Conservation (phyloP, 2,113 vertebrate species). For the Caretta caretta region DNA sequence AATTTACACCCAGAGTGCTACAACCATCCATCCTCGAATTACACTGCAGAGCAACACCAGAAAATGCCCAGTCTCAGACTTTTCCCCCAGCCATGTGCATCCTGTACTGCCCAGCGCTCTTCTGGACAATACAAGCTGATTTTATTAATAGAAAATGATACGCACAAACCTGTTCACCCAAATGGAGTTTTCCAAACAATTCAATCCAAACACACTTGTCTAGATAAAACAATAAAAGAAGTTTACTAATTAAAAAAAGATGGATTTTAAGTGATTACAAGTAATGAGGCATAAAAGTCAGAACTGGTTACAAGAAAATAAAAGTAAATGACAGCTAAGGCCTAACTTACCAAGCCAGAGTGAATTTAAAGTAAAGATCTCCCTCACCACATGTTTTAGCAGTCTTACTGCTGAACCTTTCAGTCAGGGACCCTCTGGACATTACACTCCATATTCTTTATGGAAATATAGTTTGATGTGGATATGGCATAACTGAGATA, state of each 20-base stretch:
- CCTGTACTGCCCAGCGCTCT: background rate
- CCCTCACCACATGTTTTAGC: too few species aligned
- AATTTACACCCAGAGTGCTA: background rate
- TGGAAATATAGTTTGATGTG: too few species aligned
- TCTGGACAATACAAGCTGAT: background rate
- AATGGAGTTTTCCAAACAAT: background rate
- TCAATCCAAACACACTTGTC: background rate
- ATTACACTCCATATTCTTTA: too few species aligned
- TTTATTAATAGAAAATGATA: background rate
- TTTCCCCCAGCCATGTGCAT: background rate
- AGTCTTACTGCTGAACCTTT: too few species aligned
- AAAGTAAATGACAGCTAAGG: too few species aligned
- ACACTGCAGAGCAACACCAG: background rate
- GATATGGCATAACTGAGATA: too few species aligned
- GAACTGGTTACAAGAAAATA: too few species aligned
- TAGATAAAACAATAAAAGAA: background rate
- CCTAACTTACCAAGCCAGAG: too few species aligned
- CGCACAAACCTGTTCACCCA: background rate
- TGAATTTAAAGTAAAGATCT: too few species aligned
- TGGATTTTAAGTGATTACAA: background rate
- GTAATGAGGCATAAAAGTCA: background rate
- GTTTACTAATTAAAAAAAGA: background rate
- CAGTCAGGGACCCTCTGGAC: too few species aligned
- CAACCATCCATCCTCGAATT: too few species aligned
- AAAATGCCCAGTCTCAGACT: background rate